Percentiles rank a stretch among this genome's conserved stretches.
Conservation (phyloP, 2,797 vertebrate genomes). For the Microctenopoma steveboyesi region DNA sequence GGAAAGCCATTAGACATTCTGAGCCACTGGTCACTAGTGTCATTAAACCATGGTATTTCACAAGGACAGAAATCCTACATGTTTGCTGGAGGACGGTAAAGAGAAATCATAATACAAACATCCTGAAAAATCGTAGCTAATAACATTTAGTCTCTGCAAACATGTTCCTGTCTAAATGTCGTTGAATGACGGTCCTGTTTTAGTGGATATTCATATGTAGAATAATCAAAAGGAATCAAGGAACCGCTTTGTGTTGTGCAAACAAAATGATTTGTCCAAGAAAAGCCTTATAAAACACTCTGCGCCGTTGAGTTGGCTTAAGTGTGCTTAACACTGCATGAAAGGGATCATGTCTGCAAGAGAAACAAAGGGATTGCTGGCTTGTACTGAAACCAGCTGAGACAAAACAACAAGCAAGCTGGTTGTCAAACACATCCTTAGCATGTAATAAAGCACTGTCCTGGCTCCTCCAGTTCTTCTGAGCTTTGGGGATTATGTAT, state of each 20-base stretch:
- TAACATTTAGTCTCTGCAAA: conserved; percentile 22
- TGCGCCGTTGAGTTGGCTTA: conserved; percentile 36
- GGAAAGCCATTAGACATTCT: conserved; percentile 53
- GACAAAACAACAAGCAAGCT: conserved; percentile 69
- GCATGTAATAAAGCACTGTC: conserved; percentile 70
- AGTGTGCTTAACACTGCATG: conserved; percentile 62
- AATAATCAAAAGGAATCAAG: conserved; percentile 3
- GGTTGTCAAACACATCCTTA: conserved; percentile 67
- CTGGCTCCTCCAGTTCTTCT: conserved; percentile 55
- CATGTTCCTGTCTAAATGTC: conserved; percentile 3
- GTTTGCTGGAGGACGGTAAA: conserved; percentile 4
- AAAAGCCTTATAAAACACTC: conserved; percentile 39
- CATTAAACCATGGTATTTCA: conserved; percentile 41
- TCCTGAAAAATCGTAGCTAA: conserved; percentile 1
- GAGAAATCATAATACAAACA: background rate
- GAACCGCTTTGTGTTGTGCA: background rate
- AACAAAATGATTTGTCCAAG: conserved; percentile 44
- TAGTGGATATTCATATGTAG: conserved; percentile 6
- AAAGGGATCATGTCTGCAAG: conserved; percentile 49
- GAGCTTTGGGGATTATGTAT: conserved; percentile 67
- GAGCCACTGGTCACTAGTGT: conserved; percentile 13
- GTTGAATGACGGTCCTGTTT: background rate
- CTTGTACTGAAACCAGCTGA: conserved; percentile 69
- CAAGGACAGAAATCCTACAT: conserved; percentile 14
- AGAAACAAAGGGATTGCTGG: conserved; percentile 54